Evolutionary conservation across 2,113 vertebrate species (phyloP).

Genomic region (Bolborhynchus lineola): DNA sequence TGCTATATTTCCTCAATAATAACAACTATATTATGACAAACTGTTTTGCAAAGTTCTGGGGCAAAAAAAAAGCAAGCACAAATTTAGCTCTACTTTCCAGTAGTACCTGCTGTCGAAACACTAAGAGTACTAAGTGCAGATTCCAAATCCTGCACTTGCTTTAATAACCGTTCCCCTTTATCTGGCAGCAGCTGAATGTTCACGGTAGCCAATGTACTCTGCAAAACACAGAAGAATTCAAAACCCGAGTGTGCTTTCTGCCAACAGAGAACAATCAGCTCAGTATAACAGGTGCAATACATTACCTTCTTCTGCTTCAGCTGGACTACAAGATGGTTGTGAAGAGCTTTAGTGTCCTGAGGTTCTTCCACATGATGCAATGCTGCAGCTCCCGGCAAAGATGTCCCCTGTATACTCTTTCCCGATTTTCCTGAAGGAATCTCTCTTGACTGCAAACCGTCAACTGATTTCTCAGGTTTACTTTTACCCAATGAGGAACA

Average conservation of each 20-base stretch:
- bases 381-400: constrained; percentile 65
- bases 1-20: background rate
- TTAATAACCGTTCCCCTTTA: constrained; percentile 79
- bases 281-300: background rate
- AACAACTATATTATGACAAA: background rate
- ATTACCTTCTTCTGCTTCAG: constrained; percentile 90
- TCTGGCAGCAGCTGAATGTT: constrained; percentile 82
- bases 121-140: constrained; percentile 67
- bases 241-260: background rate
- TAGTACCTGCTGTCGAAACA: constrained; percentile 16
- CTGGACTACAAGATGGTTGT: constrained; percentile 73
- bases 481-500: constrained; percentile 15
- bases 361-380: background rate
- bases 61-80: background rate
- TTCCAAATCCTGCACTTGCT: constrained; percentile 81
- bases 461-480: constrained; percentile 48
- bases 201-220: constrained; percentile 78
- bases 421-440: background rate
- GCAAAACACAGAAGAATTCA: constrained; percentile 7
- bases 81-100: constrained; percentile 24
- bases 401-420: constrained; percentile 59
- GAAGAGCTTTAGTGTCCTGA: constrained; percentile 53
- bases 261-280: background rate
- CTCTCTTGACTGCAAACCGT: constrained; percentile 1
- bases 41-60: background rate